These are phyloP conservation scores for Aplocera efformata DNA, from an alignment of 2,888 invertebrate genomes.

Conservation along the genomic window DNA sequence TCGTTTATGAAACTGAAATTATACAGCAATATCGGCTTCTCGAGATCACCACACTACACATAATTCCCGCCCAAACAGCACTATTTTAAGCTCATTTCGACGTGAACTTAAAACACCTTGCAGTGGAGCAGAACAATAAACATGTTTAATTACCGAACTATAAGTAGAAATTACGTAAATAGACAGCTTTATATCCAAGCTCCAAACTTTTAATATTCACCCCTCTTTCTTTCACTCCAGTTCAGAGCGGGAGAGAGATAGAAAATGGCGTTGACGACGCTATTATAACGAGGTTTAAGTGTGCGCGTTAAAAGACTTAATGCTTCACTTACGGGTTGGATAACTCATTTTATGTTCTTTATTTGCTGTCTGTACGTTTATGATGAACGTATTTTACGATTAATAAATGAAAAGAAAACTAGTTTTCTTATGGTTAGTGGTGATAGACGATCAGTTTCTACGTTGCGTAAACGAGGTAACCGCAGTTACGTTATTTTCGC, in stretches of 20 bases:
- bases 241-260: constrained; percentile 33
- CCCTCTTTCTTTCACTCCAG: constrained; percentile 38
- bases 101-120: constrained; percentile 28
- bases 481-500: too few species aligned
- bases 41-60: constrained; percentile 9
- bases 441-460: neutral
- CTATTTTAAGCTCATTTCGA: constrained; percentile 19
- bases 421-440: constrained; percentile 1
- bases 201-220: constrained; percentile 37
- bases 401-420: constrained; percentile 13
- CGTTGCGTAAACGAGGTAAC: too few species aligned
- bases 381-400: constrained; percentile 21
- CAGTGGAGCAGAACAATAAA: constrained; percentile 28
- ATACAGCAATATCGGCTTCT: constrained; percentile 8
- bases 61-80: constrained; percentile 12
- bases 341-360: constrained; percentile 33
- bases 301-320: constrained; percentile 33
- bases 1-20: too few species aligned
- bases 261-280: constrained; percentile 31
- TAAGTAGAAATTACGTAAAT: constrained; percentile 41
- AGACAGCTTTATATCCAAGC: constrained; percentile 40
- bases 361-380: constrained; percentile 22
- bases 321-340: constrained; percentile 30
- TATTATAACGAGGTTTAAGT: constrained; percentile 25
- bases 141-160: constrained; percentile 44